These are phyloP conservation scores for Phalloptychus januarius DNA, from an alignment of 2,797 vertebrate species.

Conservation along the genomic window DNA sequence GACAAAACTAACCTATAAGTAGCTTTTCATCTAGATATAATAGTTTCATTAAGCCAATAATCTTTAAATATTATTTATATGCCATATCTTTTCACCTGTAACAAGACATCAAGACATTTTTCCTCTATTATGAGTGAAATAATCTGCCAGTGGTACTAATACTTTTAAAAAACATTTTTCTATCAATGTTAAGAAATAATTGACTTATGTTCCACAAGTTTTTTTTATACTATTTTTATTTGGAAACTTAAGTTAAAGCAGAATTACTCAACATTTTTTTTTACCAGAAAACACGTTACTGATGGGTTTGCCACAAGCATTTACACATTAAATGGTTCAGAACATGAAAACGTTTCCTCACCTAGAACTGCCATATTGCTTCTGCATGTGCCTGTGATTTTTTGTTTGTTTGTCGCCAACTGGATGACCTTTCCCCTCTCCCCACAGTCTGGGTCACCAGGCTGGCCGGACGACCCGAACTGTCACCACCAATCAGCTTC, in stretches of 20 bases:
- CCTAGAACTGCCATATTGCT: slow-evolving; percentile 18
- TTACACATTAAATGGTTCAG: not conserved
- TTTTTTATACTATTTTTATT: not conserved
- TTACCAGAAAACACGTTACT: not conserved
- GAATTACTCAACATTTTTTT: not conserved
- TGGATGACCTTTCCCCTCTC: slow-evolving; percentile 16
- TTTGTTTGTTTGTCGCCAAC: slow-evolving; percentile 37
- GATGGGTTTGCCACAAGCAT: not conserved
- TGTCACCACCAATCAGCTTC: slow-evolving; percentile 68
- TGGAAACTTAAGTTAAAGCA: not conserved
- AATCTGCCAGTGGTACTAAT: too few species aligned
- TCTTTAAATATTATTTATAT: too few species aligned
- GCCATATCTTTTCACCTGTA: too few species aligned
- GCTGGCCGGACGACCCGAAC: slow-evolving; percentile 41
- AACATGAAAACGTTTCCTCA: not conserved
- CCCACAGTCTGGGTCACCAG: slow-evolving; percentile 60
- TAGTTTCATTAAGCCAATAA: too few species aligned
- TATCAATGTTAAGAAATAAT: too few species aligned
- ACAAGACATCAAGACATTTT: too few species aligned
- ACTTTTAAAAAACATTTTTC: too few species aligned
- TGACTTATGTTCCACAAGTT: too few species aligned
- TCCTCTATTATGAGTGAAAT: too few species aligned
- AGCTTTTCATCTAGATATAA: too few species aligned
- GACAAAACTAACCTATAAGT: too few species aligned
- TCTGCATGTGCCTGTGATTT: slow-evolving; percentile 1